Evolutionary conservation across 2,888 invertebrate genomes (phyloP).

Genomic region (Mylabris sibirica): DNA sequence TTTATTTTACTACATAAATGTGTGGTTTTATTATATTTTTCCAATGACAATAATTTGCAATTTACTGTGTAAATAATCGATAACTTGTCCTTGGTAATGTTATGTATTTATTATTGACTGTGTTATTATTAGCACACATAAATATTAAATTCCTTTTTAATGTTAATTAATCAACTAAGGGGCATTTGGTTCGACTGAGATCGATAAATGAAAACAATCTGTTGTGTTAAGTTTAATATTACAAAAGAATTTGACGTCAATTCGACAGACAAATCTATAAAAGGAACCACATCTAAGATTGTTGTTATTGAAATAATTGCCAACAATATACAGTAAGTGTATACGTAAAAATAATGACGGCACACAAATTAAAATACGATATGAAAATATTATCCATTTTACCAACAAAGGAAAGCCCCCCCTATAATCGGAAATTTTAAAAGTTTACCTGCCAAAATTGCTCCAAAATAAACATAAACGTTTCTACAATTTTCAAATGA

Average conservation of each 20-base stretch:
- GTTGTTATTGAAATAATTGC: neutral
- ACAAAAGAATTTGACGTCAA: neutral
- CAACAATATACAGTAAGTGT: neutral
- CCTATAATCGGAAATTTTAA: too few species aligned
- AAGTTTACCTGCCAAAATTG: too few species aligned
- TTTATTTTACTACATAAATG: too few species aligned
- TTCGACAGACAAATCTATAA: neutral
- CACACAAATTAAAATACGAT: neutral
- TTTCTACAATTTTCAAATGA: too few species aligned
- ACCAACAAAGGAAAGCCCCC: too few species aligned
- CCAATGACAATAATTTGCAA: neutral
- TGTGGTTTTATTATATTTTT: too few species aligned
- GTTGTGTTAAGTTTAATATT: neutral
- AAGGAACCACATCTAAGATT: neutral
- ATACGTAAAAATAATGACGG: neutral
- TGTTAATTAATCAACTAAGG: neutral
- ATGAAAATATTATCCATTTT: neutral
- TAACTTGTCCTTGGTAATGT: neutral
- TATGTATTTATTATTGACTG: neutral
- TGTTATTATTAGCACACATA: neutral
- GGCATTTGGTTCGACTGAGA: too few species aligned
- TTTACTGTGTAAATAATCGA: neutral
- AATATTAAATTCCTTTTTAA: neutral
- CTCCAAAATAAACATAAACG: too few species aligned
- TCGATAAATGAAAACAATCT: neutral